Base-by-base conservation (phyloP, 2,888 invertebrate genomes). In the Patella caerulea region DNA sequence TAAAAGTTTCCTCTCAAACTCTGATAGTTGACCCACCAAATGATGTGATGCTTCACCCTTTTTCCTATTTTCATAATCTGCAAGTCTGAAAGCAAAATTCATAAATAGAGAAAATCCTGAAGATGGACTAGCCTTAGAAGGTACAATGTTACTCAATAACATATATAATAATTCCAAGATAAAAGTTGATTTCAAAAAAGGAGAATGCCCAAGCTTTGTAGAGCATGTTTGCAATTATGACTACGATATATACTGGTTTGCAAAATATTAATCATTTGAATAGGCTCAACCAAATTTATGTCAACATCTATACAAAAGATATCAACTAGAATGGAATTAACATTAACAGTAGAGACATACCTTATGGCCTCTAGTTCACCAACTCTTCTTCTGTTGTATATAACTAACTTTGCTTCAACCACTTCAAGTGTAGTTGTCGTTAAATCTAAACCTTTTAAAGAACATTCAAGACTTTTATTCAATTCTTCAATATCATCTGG, bases 301-400 rank as follows among this genome's bases (percentile, higher is more conserved):
- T 29, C 29, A 29, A 29, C 29, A 29, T 29, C 29, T 29, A 29
- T 29, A 29, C 29, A 29, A 29, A 29, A 29, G 29, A 29, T 29
- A 29, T 29, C 29, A 29, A 29, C 29, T 29, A 29, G 29, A 29
- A 29, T 29, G 29, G 29, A 59, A 59, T 19, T 59, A 19, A 59
- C 17, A n/a, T 19, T 59, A 59, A 59, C 17, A n/a, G 59, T 17
- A 59, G 17, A 59, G 7, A 59, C 59, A 59, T 59, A 59, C 59
- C 59, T 59, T 59, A 59, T 59, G 17, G 59, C 59, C 19, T 59
- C 59, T 19, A 9, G 19, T 59, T 59, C 59, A 15, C 59, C 59
- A 59, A 59, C 59, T 59, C 59, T 59, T 59, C 59, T 59, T 59
- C 59, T 59, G 59, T 59, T 59, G 59, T 59, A 59, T 17, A 59